These are phyloP conservation scores for Pseudococcus jackbeardsleyi DNA, from an alignment of 2,888 invertebrate species.

Conservation along the genomic window DNA sequence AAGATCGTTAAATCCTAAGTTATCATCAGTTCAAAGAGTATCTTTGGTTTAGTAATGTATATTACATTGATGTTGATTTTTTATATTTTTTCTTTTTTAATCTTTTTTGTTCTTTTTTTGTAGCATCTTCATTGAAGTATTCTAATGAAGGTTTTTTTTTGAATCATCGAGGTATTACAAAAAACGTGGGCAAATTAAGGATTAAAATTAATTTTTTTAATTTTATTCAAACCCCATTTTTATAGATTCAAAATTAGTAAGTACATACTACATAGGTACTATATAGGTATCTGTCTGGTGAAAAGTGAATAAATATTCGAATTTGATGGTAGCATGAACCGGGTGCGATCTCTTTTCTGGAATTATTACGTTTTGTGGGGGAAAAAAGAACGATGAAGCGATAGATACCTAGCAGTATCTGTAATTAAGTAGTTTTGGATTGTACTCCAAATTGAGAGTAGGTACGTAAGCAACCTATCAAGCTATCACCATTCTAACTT, in stretches of 20 bases:
- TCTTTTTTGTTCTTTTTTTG: not conserved
- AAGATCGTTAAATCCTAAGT: slow-evolving; percentile 58
- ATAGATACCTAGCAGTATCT: not conserved
- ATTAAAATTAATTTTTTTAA: slow-evolving; percentile 12
- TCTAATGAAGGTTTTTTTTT: not conserved
- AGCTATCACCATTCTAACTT: not conserved
- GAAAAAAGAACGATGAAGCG: not conserved
- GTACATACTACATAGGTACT: no score
- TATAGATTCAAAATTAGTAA: not conserved
- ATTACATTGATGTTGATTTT: slow-evolving; percentile 61
- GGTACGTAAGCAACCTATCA: not conserved
- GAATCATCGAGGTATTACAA: not conserved
- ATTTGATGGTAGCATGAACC: no score
- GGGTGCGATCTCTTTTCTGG: no score
- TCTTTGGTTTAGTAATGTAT: slow-evolving; percentile 65
- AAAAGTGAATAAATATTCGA: not conserved
- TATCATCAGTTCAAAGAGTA: slow-evolving; percentile 59
- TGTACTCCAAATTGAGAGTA: not conserved
- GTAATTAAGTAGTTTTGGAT: not conserved
- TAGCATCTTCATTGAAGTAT: not conserved
- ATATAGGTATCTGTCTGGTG: not conserved
- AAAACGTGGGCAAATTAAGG: slow-evolving; percentile 37
- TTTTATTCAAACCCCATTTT: not conserved
- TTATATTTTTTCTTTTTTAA: slow-evolving; percentile 27
- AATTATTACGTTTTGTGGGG: no score